A percentile compares a stretch with the other conserved stretches of the same genome.
phyloP scores from a whole-genome alignment of 2,797 vertebrate genomes.

The Staurois parvus region DNA sequence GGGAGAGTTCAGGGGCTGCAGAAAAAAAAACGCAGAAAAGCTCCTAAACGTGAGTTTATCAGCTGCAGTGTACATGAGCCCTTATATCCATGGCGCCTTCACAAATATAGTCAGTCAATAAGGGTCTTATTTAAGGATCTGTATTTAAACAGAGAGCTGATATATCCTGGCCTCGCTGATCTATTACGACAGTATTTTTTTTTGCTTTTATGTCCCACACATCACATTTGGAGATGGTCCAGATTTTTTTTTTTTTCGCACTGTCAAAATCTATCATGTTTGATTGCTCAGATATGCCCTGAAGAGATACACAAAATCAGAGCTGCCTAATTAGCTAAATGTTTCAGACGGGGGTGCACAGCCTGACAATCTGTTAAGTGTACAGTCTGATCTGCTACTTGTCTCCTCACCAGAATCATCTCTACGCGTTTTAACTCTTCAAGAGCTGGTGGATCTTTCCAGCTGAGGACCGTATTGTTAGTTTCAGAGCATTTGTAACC shows the following conservation, averaged over 20 bases:
- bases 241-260: background rate
- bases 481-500: too few relatives aligned
- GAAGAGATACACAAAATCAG: background rate
- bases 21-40: too few relatives aligned
- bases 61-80: too few relatives aligned
- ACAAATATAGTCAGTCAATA: background rate
- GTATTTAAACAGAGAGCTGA: background rate
- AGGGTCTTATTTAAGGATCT: background rate
- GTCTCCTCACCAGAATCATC: background rate
- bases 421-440: background rate
- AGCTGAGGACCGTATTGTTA: too few relatives aligned
- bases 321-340: constrained; percentile 17
- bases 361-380: constrained; percentile 6
- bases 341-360: background rate
- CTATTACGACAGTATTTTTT: background rate
- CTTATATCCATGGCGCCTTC: background rate
- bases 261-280: background rate
- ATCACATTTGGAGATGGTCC: background rate
- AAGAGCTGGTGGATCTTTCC: too few relatives aligned
- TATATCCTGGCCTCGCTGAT: background rate
- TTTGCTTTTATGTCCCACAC: background rate
- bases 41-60: too few relatives aligned
- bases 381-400: background rate
- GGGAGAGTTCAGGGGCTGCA: too few relatives aligned
- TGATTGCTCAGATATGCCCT: background rate